Percentiles rank a stretch among this genome's conserved stretches.
Evolutionary conservation across 1,140 invertebrate genomes (phyloP).

Genomic region (Euschistus heros): DNA sequence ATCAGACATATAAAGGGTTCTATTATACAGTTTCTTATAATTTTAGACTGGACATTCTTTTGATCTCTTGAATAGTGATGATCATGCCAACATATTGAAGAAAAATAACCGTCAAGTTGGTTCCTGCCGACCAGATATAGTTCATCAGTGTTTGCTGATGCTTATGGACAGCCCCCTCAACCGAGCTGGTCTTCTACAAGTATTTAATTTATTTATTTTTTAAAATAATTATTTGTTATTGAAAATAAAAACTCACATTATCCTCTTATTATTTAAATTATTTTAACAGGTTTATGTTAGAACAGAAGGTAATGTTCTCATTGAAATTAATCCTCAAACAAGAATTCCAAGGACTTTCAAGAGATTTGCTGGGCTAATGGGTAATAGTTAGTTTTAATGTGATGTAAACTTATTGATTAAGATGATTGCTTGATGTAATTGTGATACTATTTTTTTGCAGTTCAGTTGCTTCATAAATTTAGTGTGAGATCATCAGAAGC

Average conservation of each 20-base stretch:
- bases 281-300: slow-evolving; percentile 71
- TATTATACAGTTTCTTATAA: neutral
- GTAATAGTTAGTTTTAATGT: slow-evolving; percentile 41
- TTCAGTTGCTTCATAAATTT: slow-evolving; percentile 93
- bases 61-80: slow-evolving; percentile 89
- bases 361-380: slow-evolving; percentile 95
- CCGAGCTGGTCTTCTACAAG: slow-evolving; percentile 70
- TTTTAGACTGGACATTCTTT: slow-evolving; percentile 71
- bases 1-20: no score
- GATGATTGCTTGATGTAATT: slow-evolving; percentile 1
- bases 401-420: neutral
- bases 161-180: slow-evolving; percentile 93
- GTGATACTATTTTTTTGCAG: slow-evolving; percentile 45
- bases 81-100: slow-evolving; percentile 71
- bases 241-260: neutral
- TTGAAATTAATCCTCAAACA: slow-evolving; percentile 97
- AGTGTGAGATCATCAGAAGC: slow-evolving; percentile 80
- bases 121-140: slow-evolving; percentile 83
- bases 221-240: slow-evolving; percentile 1
- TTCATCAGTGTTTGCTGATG: slow-evolving; percentile 92
- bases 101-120: slow-evolving; percentile 77
- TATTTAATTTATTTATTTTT: slow-evolving; percentile 25
- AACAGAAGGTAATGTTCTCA: slow-evolving; percentile 93
- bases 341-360: slow-evolving; percentile 97
- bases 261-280: neutral